phyloP scores from a whole-genome alignment of 2,888 invertebrate genomes.

The Hypena proboscidalis region DNA sequence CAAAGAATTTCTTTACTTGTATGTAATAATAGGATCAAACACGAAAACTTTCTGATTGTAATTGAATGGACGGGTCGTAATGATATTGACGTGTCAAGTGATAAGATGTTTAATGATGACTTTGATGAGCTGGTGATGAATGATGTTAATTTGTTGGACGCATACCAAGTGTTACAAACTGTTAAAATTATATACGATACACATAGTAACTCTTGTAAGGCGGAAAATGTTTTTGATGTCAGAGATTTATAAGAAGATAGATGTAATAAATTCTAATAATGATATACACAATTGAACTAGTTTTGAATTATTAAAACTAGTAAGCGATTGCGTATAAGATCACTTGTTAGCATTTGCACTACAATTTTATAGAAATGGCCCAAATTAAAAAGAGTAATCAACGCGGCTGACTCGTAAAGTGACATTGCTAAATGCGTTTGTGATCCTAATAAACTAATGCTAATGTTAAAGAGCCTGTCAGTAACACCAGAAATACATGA shows the following conservation, averaged over 20 bases:
- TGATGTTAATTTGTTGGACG: constrained; percentile 36
- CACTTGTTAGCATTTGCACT: no score
- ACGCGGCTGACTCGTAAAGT: no score
- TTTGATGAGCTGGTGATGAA: constrained; percentile 41
- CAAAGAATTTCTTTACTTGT: constrained; percentile 38
- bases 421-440: neutral
- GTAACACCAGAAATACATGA: constrained; percentile 5
- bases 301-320: no score
- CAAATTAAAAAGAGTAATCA: no score
- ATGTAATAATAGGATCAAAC: constrained; percentile 48
- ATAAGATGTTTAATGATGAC: constrained; percentile 41
- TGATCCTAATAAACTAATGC: constrained; percentile 3
- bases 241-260: constrained; percentile 33
- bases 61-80: constrained; percentile 44
- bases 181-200: constrained; percentile 32
- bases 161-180: constrained; percentile 29
- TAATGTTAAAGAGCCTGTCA: constrained; percentile 15
- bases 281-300: neutral
- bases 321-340: no score
- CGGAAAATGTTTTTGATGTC: constrained; percentile 27
- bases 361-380: no score
- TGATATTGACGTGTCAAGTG: constrained; percentile 43
- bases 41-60: constrained; percentile 44
- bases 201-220: constrained; percentile 32
- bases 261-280: constrained; percentile 34